Base-by-base conservation (phyloP, 2,113 vertebrate species). In the Myotis davidii region DNA sequence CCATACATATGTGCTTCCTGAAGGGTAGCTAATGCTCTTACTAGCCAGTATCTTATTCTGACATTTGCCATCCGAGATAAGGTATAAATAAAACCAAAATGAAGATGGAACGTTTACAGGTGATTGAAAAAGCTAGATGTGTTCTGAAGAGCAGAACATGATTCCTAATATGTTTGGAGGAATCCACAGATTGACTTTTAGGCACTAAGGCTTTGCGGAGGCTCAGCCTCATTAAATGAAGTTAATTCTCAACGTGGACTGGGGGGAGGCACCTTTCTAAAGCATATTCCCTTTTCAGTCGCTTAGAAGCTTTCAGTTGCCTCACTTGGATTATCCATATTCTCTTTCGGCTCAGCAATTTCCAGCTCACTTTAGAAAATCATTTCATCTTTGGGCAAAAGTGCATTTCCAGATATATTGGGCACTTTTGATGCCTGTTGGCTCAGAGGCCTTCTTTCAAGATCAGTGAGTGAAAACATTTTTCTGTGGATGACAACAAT, bases 291-390 rank as follows among this genome's bases (percentile, higher is more conserved):
- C 29, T 89, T 93, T 70, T 91, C 56, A 65, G 56, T 54, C 91
- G 37, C 11, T 91, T 84, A 74, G 81, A 93, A 90, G 37, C 50
- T 81, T 83, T 61, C 23, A 81, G 87, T 92, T 88, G 45, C 45
- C 77, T 96, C 59, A 9, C 76, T 87, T 90, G 84, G 64, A 48
- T 96, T 95, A 91, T n/a, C 64, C 23, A 34, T 67, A 86, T 89
- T 86, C 87, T 95, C 59, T 95, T 95, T 93, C 32, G n/a, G 76
- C 56, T 88, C 85, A 61, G 87, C 25, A 86, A 72, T 92, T 96
- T 90, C 42, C 59, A 87, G 72, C 85, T 96, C 32, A 59, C 23
- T 95, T 81, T 84, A 92, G 42, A 52, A 87, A 96, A 69, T 85
- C n/a, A 59, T 93, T 95, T 90, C 84, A 94, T 81, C 92, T 76